phyloP scores from a whole-genome alignment of 1,140 invertebrate species.

The Dermatophagoides farinae region DNA sequence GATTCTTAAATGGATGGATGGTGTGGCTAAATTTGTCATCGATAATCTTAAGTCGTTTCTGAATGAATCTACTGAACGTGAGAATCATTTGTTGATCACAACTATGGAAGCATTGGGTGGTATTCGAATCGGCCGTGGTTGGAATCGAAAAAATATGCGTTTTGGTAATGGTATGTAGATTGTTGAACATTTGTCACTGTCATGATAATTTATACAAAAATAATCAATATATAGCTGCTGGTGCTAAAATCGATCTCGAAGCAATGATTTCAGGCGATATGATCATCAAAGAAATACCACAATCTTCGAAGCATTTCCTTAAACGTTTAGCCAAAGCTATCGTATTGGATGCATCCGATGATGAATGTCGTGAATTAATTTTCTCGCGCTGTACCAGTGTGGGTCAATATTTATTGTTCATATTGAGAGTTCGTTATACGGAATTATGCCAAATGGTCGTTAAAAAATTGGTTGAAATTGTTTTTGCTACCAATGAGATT shows the following conservation, averaged over 20 bases:
- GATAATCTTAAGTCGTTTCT: background rate
- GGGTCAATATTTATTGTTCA: conserved; percentile 14
- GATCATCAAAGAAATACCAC: conserved; percentile 12
- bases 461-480: conserved; percentile 15
- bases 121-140: conserved; percentile 14
- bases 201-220: background rate
- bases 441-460: conserved; percentile 14
- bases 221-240: background rate
- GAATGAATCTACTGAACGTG: background rate
- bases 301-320: background rate
- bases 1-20: conserved; percentile 1
- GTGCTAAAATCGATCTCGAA: conserved; percentile 8
- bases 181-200: background rate
- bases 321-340: conserved; percentile 10
- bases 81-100: conserved; percentile 7
- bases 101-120: conserved; percentile 14
- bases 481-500: conserved; percentile 1
- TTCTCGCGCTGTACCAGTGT: conserved; percentile 9
- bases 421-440: conserved; percentile 12
- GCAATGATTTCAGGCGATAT: conserved; percentile 15
- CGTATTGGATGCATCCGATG: conserved; percentile 1
- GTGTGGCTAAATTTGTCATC: conserved; percentile 1
- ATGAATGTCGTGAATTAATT: conserved; percentile 10
- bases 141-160: conserved; percentile 15
- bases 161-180: conserved; percentile 9